These are phyloP conservation scores for Drosophila pseudoobscura DNA, from an alignment of 1,140 invertebrate species.

Conservation along the genomic window DNA sequence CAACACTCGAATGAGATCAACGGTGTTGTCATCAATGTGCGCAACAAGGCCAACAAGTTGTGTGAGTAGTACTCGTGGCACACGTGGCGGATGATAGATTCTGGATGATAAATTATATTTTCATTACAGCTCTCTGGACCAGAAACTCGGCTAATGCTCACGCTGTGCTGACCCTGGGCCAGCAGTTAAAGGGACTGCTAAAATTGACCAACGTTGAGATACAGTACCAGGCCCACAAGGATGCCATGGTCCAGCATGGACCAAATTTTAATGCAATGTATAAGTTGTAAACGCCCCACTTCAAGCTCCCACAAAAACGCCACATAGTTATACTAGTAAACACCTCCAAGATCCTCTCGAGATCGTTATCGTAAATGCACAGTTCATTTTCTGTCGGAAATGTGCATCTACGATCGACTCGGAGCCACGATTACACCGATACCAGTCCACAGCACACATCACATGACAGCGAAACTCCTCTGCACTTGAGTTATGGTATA, in stretches of 20 bases:
- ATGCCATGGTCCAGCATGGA: constrained; percentile 92
- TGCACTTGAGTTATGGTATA: background rate
- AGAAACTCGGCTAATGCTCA: constrained; percentile 90
- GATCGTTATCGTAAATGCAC: constrained; percentile 43
- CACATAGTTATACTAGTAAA: background rate
- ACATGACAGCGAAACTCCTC: background rate
- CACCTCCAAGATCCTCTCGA: background rate
- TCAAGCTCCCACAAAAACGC: background rate
- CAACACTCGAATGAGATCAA: constrained; percentile 95
- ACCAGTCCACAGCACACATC: background rate
- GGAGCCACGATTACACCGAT: background rate
- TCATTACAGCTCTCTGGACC: constrained; percentile 91
- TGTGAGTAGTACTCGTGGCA: constrained; percentile 53
- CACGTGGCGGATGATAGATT: no score
- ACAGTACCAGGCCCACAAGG: constrained; percentile 92
- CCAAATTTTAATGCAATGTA: constrained; percentile 92
- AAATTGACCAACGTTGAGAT: constrained; percentile 83
- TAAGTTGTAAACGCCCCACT: constrained; percentile 33
- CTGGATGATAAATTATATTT: constrained; percentile 10
- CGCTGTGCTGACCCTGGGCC: constrained; percentile 91
- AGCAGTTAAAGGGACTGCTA: constrained; percentile 93
- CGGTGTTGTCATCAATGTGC: constrained; percentile 97
- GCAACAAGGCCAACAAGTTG: constrained; percentile 96
- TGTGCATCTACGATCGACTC: constrained; percentile 46
- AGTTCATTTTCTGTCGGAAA: constrained; percentile 39